These are phyloP conservation scores for Ennomos erosarius DNA, from an alignment of 2,888 invertebrate genomes.

Conservation along the genomic window DNA sequence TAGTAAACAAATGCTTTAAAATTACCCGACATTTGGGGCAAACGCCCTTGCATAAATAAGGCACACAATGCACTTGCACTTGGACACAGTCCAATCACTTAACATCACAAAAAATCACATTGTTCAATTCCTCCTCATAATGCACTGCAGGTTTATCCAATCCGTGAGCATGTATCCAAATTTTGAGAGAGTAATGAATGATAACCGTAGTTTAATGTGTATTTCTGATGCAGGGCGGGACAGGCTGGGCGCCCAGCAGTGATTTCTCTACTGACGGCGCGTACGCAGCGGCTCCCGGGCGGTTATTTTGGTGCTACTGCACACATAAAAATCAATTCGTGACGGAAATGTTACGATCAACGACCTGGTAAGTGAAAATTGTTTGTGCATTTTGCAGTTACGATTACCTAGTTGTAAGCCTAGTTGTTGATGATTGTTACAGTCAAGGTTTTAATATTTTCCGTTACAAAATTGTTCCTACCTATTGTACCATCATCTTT, in stretches of 20 bases:
- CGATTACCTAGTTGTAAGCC: slow-evolving; percentile 3
- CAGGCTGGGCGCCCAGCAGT: slow-evolving; percentile 61
- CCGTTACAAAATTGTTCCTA: no score
- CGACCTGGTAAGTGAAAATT: slow-evolving; percentile 73
- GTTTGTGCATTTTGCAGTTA: slow-evolving; percentile 42
- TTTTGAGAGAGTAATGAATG: slow-evolving; percentile 36
- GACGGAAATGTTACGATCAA: slow-evolving; percentile 83
- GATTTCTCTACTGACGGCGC: slow-evolving; percentile 61
- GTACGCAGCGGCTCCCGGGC: slow-evolving; percentile 77
- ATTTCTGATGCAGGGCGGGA: slow-evolving; percentile 58
- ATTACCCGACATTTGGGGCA: slow-evolving; percentile 61
- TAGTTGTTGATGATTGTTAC: neutral
- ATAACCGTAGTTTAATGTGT: slow-evolving; percentile 50
- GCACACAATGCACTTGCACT: slow-evolving; percentile 69
- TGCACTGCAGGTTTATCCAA: slow-evolving; percentile 42
- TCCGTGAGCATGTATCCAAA: slow-evolving; percentile 37
- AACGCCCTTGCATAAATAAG: slow-evolving; percentile 56
- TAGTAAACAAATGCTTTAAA: slow-evolving; percentile 34
- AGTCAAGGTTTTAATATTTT: no score
- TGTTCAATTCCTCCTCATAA: slow-evolving; percentile 47
- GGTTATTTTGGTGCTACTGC: slow-evolving; percentile 82
- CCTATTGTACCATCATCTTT: no score
- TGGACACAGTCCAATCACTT: slow-evolving; percentile 67
- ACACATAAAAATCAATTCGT: slow-evolving; percentile 79
- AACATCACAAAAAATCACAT: slow-evolving; percentile 51